These are phyloP conservation scores for Lampris incognitus DNA, from an alignment of 2,113 vertebrate genomes.

Conservation along the genomic window DNA sequence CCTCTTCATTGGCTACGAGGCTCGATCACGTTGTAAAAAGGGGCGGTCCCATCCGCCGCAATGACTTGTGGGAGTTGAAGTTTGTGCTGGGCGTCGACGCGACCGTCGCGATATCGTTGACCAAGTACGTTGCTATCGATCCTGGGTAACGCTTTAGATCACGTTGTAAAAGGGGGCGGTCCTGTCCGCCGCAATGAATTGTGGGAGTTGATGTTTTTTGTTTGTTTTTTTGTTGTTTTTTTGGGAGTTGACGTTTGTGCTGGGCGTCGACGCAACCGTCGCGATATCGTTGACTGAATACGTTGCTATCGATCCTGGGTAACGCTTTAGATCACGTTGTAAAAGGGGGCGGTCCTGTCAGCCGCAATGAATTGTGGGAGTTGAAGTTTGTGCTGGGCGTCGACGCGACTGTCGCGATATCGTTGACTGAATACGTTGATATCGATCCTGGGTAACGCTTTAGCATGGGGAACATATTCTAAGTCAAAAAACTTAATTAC, in stretches of 20 bases:
- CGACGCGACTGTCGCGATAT: no score
- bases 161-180: conserved; percentile 39
- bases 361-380: conserved; percentile 47
- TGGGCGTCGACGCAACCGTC: no score
- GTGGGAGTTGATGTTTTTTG: conserved; percentile 49
- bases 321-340: conserved; percentile 46
- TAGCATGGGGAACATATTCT: no score
- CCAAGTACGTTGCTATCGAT: no score
- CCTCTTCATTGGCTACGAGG: conserved; percentile 65
- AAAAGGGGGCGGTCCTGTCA: background rate
- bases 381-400: conserved; percentile 40
- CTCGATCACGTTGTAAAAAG: conserved; percentile 46
- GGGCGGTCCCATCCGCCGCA: background rate
- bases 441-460: no score
- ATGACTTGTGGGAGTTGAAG: conserved; percentile 63
- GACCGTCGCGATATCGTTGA: no score
- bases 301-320: no score
- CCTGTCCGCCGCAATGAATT: background rate
- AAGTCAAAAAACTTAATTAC: no score
- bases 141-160: conserved; percentile 9
- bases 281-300: no score
- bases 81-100: background rate
- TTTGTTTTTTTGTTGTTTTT: no score
- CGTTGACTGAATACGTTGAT: no score
- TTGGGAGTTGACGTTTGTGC: conserved; percentile 30